Evolutionary conservation across 1,140 invertebrate genomes (phyloP).

Genomic region (Drosophila dunni): DNA sequence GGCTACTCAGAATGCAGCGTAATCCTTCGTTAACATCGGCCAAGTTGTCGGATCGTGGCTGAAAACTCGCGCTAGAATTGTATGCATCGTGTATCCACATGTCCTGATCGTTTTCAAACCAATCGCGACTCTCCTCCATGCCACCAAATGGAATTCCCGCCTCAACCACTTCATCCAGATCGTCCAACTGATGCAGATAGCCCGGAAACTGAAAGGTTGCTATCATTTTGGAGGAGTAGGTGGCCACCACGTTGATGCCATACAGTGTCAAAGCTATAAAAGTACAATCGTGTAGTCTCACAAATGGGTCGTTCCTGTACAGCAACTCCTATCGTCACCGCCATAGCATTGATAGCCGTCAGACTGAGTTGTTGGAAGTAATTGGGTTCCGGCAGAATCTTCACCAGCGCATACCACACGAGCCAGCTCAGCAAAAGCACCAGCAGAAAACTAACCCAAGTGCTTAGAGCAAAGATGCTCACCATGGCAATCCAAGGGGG

Average conservation of each 20-base stretch:
- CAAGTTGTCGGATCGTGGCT: slow-evolving; percentile 79
- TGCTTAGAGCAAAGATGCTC: slow-evolving; percentile 83
- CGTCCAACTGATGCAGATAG: slow-evolving; percentile 85
- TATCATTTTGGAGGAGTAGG: slow-evolving; percentile 86
- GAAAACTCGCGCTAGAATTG: slow-evolving; percentile 40
- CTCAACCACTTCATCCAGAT: slow-evolving; percentile 84
- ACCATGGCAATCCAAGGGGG: slow-evolving; percentile 85
- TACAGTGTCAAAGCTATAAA: slow-evolving; percentile 85
- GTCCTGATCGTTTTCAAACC: slow-evolving; percentile 85
- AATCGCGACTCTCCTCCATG: slow-evolving; percentile 85
- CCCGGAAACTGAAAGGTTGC: slow-evolving; percentile 85
- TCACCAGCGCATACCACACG: slow-evolving; percentile 84
- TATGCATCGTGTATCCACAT: slow-evolving; percentile 84
- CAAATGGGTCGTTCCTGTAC: slow-evolving; percentile 85
- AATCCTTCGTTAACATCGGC: slow-evolving; percentile 83
- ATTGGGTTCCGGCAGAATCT: slow-evolving; percentile 80
- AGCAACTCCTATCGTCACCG: slow-evolving; percentile 83
- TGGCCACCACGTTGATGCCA: slow-evolving; percentile 85
- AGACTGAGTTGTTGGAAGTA: slow-evolving; percentile 83
- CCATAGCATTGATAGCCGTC: slow-evolving; percentile 85
- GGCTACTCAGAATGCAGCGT: slow-evolving; percentile 71
- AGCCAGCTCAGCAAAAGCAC: slow-evolving; percentile 84
- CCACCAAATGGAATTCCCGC: slow-evolving; percentile 85
- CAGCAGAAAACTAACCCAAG: slow-evolving; percentile 84
- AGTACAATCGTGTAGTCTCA: slow-evolving; percentile 85